Evolutionary conservation across 1,140 invertebrate genomes (phyloP), one percentile per base, ranked within the genome.

Genomic region (Harlomillsia oculata): DNA sequence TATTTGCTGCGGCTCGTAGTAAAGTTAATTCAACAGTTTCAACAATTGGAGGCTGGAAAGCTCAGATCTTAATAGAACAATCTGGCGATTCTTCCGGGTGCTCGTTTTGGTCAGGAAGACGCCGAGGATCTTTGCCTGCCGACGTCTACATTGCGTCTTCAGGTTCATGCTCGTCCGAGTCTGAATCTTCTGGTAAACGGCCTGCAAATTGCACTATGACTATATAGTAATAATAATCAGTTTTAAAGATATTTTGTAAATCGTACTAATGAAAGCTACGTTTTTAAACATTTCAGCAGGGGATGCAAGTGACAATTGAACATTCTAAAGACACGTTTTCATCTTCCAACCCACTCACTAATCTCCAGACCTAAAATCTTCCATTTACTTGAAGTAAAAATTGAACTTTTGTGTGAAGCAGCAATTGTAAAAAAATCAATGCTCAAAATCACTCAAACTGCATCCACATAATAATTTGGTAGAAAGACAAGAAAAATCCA

Each of bases 91-190:
- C 76, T 58, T 67, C 74, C 62, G 36, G 37, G 8, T 49, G 53
- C 43, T 44, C 45, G 13, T 58, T 53, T 45, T 68, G 71, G 62
- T 67, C 75, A 63, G 72, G 72, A 63, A 73, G 74, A 61, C 71
- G 79, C 57, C 70, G 78, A 53, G 79, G 78, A 53, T 80, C 78
- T 57, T 70, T 81, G 63, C 79, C 79, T 28, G 73, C 79, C 63
- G 78, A 81, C 66, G 76, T 79, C 67, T 71, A 78, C 62, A 71
- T 75, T 59, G 75, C 75, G 67, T 72, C 77, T 67, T 71, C 75
- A 66, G 76, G 76, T 3, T 64, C 63, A 3, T 64, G 63, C 21
- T 64, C 63, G 3, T 61, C 59, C 8, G 63, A 64, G 28, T 64
- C 63, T 30, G 63, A 64, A 32, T 64, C 63, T 46, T 64, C 63